Evolutionary conservation across 2,113 vertebrate genomes (phyloP).

Genomic region (Dicaeum eximium): DNA sequence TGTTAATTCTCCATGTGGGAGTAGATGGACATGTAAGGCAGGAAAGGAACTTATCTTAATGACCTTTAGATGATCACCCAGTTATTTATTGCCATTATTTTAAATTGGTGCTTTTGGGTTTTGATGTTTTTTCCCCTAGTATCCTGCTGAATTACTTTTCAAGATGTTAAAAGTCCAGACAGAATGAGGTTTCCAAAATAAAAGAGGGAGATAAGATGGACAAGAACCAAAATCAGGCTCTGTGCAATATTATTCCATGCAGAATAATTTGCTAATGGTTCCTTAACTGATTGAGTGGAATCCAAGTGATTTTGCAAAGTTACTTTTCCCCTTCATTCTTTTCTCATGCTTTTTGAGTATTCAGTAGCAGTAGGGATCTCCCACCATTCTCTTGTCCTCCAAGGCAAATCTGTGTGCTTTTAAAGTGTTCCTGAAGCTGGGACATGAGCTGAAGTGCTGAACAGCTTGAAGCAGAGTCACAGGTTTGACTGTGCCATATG

Average conservation of each 20-base stretch:
- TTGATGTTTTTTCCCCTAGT: fast-evolving
- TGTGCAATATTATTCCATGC: not conserved
- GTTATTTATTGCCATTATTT: not conserved
- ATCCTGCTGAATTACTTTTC: not conserved
- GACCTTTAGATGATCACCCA: not conserved
- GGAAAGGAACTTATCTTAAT: not conserved
- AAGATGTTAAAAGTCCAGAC: not conserved
- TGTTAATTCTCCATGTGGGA: not conserved
- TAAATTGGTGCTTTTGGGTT: not conserved
- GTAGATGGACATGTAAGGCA: not conserved
- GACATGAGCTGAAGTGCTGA: not conserved
- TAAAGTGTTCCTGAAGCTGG: not conserved
- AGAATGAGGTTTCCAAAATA: not conserved
- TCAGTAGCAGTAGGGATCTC: not conserved
- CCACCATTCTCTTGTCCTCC: not conserved
- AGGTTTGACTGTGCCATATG: not conserved
- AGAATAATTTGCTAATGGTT: not conserved
- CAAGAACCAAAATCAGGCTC: not conserved
- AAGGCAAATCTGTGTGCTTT: not conserved
- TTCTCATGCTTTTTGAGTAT: not conserved
- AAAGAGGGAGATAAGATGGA: not conserved
- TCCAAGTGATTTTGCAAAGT: not conserved
- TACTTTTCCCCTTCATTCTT: not conserved
- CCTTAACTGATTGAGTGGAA: not conserved
- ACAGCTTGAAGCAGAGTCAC: not conserved